phyloP scores from a whole-genome alignment of 2,888 invertebrate species.

The Pelosia muscerda region DNA sequence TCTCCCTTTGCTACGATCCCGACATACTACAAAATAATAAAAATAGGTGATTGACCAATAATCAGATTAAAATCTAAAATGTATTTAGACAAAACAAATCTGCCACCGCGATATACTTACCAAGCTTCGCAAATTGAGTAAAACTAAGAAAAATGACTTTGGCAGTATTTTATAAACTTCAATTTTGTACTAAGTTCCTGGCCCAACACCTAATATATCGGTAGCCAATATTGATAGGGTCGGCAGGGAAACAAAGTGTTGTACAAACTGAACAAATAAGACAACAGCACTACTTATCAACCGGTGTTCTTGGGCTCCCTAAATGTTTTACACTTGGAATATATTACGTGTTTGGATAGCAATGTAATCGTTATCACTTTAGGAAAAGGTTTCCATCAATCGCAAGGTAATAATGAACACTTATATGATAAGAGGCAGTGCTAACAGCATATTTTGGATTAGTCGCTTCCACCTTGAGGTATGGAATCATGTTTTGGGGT shows the following conservation, averaged over 20 bases:
- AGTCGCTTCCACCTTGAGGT: no score
- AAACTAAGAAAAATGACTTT: no score
- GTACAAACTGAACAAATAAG: constrained; percentile 78
- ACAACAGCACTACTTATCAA: constrained; percentile 75
- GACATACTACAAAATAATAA: no score
- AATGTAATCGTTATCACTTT: constrained; percentile 24
- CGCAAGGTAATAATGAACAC: background rate
- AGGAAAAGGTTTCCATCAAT: background rate
- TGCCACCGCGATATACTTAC: no score
- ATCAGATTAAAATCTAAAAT: no score
- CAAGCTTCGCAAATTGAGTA: no score
- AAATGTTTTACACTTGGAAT: constrained; percentile 48
- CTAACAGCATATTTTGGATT: no score
- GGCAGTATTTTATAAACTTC: constrained; percentile 42
- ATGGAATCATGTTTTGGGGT: no score
- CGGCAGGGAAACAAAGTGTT: constrained; percentile 68
- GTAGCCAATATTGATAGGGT: constrained; percentile 73
- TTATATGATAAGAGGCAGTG: no score
- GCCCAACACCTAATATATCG: constrained; percentile 62
- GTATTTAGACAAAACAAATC: no score
- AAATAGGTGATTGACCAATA: no score
- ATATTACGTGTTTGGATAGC: constrained; percentile 57
- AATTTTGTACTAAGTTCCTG: constrained; percentile 50
- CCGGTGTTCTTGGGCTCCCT: constrained; percentile 35
- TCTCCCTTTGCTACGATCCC: no score